Percentiles rank a stretch among this genome's conserved stretches.
Evolutionary conservation across 2,888 invertebrate species (phyloP).

Genomic region (Auanema sp.): DNA sequence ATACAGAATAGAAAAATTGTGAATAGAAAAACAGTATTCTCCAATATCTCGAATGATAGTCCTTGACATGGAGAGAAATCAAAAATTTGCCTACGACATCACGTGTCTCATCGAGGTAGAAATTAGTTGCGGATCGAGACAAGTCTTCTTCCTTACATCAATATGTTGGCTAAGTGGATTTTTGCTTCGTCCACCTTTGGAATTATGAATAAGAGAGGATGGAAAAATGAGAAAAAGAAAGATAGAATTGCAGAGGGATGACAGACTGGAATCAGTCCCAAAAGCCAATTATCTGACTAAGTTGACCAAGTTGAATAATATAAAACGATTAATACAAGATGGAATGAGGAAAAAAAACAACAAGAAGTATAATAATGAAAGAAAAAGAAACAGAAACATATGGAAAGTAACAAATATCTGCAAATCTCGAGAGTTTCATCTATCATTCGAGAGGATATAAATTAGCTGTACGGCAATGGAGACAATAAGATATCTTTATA

Average conservation of each 20-base stretch:
- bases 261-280: not conserved
- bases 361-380: not conserved
- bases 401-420: not conserved
- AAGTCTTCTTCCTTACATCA: not conserved
- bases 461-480: not conserved
- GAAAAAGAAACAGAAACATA: constrained; percentile 1
- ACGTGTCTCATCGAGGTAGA: not conserved
- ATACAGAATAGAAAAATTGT: not conserved
- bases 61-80: not conserved
- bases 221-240: constrained; percentile 6
- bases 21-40: not conserved
- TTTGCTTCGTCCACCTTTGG: not conserved
- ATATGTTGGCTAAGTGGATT: constrained; percentile 2
- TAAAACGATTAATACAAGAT: no score
- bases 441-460: constrained; percentile 2
- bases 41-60: not conserved
- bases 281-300: no score
- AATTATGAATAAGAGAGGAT: not conserved
- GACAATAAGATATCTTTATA: not conserved
- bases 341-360: not conserved
- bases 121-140: constrained; percentile 5
- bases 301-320: no score
- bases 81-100: no score
- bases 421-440: not conserved
- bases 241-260: not conserved